A percentile compares a stretch with the other conserved stretches of the same genome.
Conservation (phyloP, 2,113 vertebrate species). For the Odontophorus gujanensis region DNA sequence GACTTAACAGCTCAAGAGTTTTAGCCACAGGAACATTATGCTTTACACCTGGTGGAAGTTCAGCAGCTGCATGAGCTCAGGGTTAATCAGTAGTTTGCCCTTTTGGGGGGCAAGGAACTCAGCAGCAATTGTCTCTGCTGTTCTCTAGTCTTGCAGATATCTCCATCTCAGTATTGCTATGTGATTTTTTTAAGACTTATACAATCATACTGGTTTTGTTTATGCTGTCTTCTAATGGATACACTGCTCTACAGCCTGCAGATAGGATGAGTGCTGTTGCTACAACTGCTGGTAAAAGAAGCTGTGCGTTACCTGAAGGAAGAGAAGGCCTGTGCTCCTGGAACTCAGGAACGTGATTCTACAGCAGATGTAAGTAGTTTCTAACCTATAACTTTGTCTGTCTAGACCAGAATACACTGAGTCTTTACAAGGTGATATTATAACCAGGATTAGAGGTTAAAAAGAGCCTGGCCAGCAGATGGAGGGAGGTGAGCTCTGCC, state of each 20-base stretch:
- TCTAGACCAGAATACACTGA: accelerated
- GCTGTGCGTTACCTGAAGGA: not conserved
- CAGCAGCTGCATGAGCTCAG: not conserved
- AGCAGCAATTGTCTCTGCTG: not conserved
- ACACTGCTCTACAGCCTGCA: not conserved
- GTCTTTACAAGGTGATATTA: not conserved
- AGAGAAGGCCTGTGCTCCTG: not conserved
- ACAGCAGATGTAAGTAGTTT: not conserved
- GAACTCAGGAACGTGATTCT: not conserved
- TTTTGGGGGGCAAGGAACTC: not conserved
- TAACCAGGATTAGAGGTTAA: not conserved
- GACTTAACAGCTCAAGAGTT: not conserved
- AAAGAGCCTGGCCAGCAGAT: too few relatives aligned
- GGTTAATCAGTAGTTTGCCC: not conserved
- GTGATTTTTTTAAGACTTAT: not conserved
- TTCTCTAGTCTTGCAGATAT: not conserved
- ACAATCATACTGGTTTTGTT: not conserved
- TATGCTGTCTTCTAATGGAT: not conserved
- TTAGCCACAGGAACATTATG: not conserved
- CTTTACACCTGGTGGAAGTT: not conserved
- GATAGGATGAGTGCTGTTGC: not conserved
- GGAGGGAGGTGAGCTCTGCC: too few relatives aligned
- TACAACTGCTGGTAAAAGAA: not conserved
- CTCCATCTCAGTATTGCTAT: accelerated
- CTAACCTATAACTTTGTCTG: not conserved